Base-by-base conservation (phyloP, 2,113 vertebrate species). In the Xenopus laevis region DNA sequence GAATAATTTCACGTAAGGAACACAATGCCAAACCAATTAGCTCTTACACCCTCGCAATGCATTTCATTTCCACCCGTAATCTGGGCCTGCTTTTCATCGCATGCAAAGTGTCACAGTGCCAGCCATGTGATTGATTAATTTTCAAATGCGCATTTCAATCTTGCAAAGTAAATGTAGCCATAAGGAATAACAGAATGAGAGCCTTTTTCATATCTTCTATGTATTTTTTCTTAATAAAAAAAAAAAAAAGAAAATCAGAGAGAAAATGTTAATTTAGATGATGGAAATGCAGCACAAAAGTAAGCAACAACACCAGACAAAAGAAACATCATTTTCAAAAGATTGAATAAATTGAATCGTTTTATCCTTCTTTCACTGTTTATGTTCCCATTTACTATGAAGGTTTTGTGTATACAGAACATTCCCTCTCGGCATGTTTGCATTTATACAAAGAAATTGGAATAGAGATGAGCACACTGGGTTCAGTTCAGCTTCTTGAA, bases 111-210 rank as follows among this genome's bases (percentile, higher is more conserved):
- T 69, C 66, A 76, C 44, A 63, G 66, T 63, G 73, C 47, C 73
- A 69, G 18, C 45, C 20, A n/a, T 60, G 59, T 76, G 73, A 76
- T 76, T 76, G 73, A 76, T 76, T 57, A 40, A 62, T 68, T 65
- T 46, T 63, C 58, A 58, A 61, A 21, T 53, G 46, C 46, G 62
- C 18, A 15, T 63, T 68, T 69, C 57, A 68, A 68, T 68, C 46
- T 63, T 69, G 44, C 13, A 17, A 65, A 67, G 57, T 75, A 61
- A 68, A 75, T 75, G 40, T 75, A 75, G 65, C 47, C 57, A 52
- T 74, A 67, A 11, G 50, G 61, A 53, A 72, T 45, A 72, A 55
- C 30, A 61, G 44, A 58, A 67, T 68, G 57, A 68, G 16, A 68
- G 45, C 45, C 17, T 20, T 40, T 40, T 40, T 40, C 5, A 40